Conservation (phyloP, 2,888 invertebrate genomes). For the Taphrorychus bicolor region DNA sequence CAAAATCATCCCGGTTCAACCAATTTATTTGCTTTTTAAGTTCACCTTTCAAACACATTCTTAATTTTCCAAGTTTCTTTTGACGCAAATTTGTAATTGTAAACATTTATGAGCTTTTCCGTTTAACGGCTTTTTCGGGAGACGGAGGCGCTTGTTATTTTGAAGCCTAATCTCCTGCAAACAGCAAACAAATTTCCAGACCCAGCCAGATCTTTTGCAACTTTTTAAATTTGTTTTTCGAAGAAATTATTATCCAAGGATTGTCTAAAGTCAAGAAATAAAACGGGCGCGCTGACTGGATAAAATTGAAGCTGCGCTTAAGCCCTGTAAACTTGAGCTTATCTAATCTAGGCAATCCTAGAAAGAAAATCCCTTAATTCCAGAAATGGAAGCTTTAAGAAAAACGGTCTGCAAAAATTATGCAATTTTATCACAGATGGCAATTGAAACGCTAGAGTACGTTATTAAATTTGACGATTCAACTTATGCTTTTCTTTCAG, state of each 20-base stretch:
- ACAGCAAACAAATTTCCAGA: background rate
- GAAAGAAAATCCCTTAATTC: background rate
- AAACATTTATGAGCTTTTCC: slow-evolving; percentile 20
- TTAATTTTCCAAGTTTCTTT: slow-evolving; percentile 20
- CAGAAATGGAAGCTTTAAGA: background rate
- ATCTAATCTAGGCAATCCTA: background rate
- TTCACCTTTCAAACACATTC: slow-evolving; percentile 32
- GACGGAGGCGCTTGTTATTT: background rate
- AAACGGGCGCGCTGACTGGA: background rate
- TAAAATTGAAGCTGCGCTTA: background rate
- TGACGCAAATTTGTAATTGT: slow-evolving; percentile 21
- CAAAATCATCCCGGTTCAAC: slow-evolving; percentile 30
- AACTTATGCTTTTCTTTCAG: too few relatives aligned
- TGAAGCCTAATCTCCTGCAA: background rate
- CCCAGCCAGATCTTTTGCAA: background rate
- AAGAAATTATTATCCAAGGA: background rate
- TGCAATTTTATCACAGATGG: too few relatives aligned
- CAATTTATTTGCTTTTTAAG: slow-evolving; percentile 25
- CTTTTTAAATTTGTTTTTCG: background rate
- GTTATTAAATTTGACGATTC: too few relatives aligned
- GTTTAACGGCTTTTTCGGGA: background rate
- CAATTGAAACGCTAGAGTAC: too few relatives aligned
- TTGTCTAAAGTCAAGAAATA: background rate
- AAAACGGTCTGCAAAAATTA: background rate
- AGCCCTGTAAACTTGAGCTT: background rate